Base-by-base conservation (phyloP, 2,888 invertebrate genomes). In the Eristalis arbustorum region DNA sequence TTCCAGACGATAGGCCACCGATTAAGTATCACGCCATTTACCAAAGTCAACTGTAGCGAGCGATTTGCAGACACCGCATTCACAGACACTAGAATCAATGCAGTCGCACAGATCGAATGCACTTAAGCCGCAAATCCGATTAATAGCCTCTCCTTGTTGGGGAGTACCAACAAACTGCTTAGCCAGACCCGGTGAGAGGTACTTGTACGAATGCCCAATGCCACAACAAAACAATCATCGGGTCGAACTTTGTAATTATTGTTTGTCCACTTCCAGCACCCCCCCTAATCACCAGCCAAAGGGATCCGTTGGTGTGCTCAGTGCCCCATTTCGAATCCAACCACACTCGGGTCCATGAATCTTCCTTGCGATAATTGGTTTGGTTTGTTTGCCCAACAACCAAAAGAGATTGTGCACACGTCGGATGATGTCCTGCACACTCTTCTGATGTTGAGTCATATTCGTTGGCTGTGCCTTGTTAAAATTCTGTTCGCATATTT, bases 401-500 rank as follows among this genome's bases (percentile, higher is more conserved):
- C 63, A 11, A 66, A 79, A 56, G n/a, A 77, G 69, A 63, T 64
- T 69, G 68, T 69, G 57, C 63, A 64, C 77, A 69, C 68, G 76
- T 68, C 62, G 18, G 11, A n/a, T 10, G 13, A 49, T 49, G 49
- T 49, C 49, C 49, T 49, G 18, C 8, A 49, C 49, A 49, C 49
- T 49, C 49, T 49, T 66, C 31, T 67, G 66, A 13, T 49, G 34
- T 13, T 56, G 40, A 40, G 14, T 40, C 40, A 28, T 57, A 40
- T 42, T 49, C 49, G 49, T 31, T 64, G 64, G 10, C 3, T 31
- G 56, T n/a, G 59, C 40, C 69, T 81, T 49, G 75, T 81, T 81
- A 75, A 81, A 66, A 81, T 81, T 75, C 81, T 59, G 42, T 69
- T 11, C 61, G 81, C 81, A 81, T 81, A 81, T 81, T 81, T 81